Percentiles rank a stretch among this genome's conserved stretches.
Conservation (phyloP, 2,113 vertebrate species). For the Reinhardtius hippoglossoides region DNA sequence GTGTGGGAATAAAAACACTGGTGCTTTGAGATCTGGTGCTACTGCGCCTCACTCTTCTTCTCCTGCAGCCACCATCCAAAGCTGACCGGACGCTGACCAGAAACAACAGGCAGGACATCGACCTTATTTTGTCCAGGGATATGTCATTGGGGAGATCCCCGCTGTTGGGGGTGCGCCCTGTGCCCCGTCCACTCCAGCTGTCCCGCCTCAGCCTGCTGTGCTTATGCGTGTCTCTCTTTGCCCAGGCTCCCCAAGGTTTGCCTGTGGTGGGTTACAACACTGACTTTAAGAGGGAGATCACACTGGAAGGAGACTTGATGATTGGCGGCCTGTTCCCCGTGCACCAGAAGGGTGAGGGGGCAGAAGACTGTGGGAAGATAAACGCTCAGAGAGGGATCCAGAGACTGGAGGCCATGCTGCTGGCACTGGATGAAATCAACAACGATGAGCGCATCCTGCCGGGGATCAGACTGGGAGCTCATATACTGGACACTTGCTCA, state of each 20-base stretch:
- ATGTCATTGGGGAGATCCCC: conserved; percentile 75
- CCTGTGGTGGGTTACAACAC: conserved; percentile 75
- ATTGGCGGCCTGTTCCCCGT: conserved; percentile 96
- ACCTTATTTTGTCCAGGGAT: conserved; percentile 61
- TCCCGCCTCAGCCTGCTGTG: conserved; percentile 68
- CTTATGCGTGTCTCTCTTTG: conserved; percentile 61
- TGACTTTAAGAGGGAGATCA: conserved; percentile 91
- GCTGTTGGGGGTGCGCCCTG: conserved; percentile 66
- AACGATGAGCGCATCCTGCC: conserved; percentile 89
- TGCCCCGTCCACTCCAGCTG: conserved; percentile 67
- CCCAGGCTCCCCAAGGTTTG: conserved; percentile 67
- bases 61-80: conserved; percentile 30
- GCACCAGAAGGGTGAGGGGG: conserved; percentile 92
- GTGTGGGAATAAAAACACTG: conserved; percentile 68
- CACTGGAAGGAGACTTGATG: conserved; percentile 93
- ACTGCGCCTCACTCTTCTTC: conserved; percentile 40
- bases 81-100: conserved; percentile 34
- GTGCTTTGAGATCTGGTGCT: conserved; percentile 60
- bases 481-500: conserved; percentile 97
- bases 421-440: conserved; percentile 96
- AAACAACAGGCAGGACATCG: conserved; percentile 43
- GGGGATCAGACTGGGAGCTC: conserved; percentile 90
- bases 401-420: conserved; percentile 97
- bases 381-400: conserved; percentile 98
- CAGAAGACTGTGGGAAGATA: conserved; percentile 93